Conservation (phyloP, 2,888 invertebrate genomes). For the Andrena dorsata region DNA sequence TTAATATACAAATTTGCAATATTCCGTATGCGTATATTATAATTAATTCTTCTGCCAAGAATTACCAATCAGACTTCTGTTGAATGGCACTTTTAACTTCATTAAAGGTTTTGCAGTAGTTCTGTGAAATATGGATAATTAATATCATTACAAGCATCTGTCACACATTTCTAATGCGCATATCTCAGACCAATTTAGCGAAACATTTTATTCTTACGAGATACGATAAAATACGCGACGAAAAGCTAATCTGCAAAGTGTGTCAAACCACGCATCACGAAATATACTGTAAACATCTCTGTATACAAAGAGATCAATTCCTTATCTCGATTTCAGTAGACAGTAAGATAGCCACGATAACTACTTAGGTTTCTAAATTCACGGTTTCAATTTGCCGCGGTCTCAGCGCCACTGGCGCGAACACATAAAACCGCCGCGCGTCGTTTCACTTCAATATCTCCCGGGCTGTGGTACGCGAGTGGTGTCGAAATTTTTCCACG, state of each 20-base stretch:
- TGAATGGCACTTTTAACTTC: not conserved
- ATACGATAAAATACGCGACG: too few species aligned
- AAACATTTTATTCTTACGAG: not conserved
- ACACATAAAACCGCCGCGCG: slow-evolving; percentile 4
- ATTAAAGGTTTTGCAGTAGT: not conserved
- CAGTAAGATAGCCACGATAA: slow-evolving; percentile 14
- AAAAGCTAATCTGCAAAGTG: too few species aligned
- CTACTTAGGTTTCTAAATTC: not conserved
- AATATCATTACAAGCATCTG: too few species aligned
- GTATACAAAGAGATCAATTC: slow-evolving; percentile 12
- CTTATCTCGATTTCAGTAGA: slow-evolving; percentile 29
- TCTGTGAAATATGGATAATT: too few species aligned
- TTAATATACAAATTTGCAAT: not conserved
- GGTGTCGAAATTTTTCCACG: not conserved
- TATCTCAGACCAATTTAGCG: not conserved
- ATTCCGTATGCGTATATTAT: not conserved
- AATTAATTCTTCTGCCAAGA: not conserved
- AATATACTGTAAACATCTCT: not conserved
- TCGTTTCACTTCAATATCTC: not conserved
- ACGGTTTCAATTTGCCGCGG: not conserved
- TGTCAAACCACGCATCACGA: not conserved
- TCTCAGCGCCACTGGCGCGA: slow-evolving; percentile 3
- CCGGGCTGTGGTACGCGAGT: not conserved
- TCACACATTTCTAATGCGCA: too few species aligned
- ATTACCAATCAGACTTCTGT: too few species aligned